Conservation (phyloP, 2,797 vertebrate species). For the Oceanodroma leucorhoa region DNA sequence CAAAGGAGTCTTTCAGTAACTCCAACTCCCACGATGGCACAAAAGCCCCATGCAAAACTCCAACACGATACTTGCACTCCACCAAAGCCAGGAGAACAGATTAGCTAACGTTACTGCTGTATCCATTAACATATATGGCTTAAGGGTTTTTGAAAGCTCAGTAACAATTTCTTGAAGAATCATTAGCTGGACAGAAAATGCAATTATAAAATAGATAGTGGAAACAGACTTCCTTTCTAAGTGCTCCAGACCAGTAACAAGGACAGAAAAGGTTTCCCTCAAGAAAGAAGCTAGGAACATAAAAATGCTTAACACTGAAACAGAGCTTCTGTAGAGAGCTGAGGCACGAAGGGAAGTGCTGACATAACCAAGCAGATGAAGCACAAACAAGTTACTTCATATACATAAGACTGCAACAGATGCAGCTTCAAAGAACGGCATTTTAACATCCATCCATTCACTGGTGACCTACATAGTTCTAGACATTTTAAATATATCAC, state of each 20-base stretch:
- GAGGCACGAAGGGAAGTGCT: background rate
- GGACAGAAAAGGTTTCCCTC: background rate
- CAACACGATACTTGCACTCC: background rate
- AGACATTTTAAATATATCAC: background rate
- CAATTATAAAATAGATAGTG: background rate
- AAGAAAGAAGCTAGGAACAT: background rate
- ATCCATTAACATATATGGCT: background rate
- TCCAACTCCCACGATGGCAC: background rate
- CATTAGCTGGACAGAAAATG: background rate
- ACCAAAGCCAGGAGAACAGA: background rate
- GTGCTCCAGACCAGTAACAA: background rate
- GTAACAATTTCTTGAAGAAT: background rate
- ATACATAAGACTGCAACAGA: background rate
- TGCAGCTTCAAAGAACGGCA: background rate
- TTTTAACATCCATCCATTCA: background rate
- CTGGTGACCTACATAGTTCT: background rate
- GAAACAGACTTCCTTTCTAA: background rate
- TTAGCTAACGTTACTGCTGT: background rate
- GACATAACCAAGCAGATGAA: background rate
- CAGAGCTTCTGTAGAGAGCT: background rate
- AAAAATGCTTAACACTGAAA: background rate
- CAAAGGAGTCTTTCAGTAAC: background rate
- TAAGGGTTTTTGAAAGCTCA: background rate
- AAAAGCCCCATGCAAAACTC: background rate
- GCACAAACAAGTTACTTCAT: background rate